These are phyloP conservation scores for Dicaeum eximium DNA, from an alignment of 2,113 vertebrate genomes.

Conservation along the genomic window DNA sequence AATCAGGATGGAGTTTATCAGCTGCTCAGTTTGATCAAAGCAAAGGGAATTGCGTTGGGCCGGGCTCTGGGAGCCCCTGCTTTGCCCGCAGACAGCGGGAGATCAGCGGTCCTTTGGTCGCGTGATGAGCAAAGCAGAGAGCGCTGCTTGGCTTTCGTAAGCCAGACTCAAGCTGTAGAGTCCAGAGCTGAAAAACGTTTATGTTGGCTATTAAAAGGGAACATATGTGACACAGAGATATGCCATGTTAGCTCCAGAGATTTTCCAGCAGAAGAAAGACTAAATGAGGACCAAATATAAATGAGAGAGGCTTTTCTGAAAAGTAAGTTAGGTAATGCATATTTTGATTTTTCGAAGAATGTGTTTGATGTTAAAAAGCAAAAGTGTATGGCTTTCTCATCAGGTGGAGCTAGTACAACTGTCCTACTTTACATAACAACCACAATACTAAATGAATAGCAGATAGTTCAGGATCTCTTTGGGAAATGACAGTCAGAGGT, in stretches of 20 bases:
- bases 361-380: not conserved
- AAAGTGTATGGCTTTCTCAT: not conserved
- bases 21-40: accelerated
- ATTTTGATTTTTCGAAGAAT: not conserved
- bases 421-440: not conserved
- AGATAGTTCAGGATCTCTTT: not conserved
- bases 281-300: not conserved
- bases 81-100: accelerated
- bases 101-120: not conserved
- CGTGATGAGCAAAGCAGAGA: conserved; percentile 15
- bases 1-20: not conserved
- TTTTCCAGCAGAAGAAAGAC: conserved; percentile 16
- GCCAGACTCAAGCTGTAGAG: not conserved
- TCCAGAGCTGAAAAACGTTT: conserved; percentile 45
- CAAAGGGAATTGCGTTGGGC: not conserved
- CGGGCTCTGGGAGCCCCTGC: not conserved
- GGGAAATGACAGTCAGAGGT: not conserved
- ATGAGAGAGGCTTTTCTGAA: not conserved
- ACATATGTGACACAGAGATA: not conserved
- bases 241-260: not conserved
- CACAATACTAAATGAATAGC: not conserved
- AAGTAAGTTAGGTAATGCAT: not conserved
- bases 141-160: not conserved
- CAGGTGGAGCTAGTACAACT: not conserved
- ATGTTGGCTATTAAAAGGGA: conserved; percentile 36